A percentile compares a stretch with the other conserved stretches of the same genome.
Conservation (phyloP, 2,113 vertebrate genomes). For the Grammomys surdaster region DNA sequence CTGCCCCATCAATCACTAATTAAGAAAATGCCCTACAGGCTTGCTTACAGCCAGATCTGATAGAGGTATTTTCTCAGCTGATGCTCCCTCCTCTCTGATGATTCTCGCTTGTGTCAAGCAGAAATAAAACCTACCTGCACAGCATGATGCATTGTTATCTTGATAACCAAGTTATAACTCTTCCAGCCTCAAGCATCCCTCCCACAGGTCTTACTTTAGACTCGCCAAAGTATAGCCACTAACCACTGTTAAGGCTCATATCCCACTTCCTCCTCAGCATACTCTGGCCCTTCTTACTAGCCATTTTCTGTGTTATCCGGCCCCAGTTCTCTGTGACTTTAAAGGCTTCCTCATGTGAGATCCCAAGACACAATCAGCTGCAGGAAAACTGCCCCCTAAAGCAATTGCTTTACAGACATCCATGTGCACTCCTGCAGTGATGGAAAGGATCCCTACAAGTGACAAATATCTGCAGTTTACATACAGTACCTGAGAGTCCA, state of each 20-base stretch:
- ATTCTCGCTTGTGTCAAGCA: background rate
- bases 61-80: background rate
- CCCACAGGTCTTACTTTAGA: background rate
- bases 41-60: background rate
- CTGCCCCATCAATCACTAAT: background rate
- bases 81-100: background rate
- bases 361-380: accelerated
- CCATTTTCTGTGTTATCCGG: accelerated
- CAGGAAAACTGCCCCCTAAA: accelerated
- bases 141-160: background rate
- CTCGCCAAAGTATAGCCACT: background rate
- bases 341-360: accelerated
- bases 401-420: accelerated
- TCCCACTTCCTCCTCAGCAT: accelerated
- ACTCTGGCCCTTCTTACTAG: accelerated
- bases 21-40: background rate
- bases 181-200: background rate
- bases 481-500: accelerated
- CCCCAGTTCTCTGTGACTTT: background rate
- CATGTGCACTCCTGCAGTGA: accelerated
- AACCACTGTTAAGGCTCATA: accelerated
- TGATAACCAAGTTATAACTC: accelerated
- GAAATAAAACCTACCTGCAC: background rate
- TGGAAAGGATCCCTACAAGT: background rate
- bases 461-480: no score